Conservation (phyloP, 1,140 invertebrate species). For the Helicoverpa armigera region DNA sequence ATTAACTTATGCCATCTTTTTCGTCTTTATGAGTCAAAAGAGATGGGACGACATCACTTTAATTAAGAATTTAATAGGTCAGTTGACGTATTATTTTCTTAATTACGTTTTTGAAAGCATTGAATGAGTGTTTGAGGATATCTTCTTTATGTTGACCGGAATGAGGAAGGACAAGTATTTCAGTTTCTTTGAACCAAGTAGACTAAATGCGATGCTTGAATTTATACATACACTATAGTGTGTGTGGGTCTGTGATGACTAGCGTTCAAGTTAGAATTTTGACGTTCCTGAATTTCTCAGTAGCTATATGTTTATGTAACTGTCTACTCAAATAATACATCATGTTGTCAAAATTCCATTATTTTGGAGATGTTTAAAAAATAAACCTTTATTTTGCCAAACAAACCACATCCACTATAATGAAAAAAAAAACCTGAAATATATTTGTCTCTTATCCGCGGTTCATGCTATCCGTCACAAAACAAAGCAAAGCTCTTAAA, state of each 20-base stretch:
- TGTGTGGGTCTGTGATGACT: too few species aligned
- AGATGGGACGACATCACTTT: constrained; percentile 39
- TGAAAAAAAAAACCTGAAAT: neutral
- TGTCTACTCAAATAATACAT: too few species aligned
- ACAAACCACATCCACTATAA: neutral
- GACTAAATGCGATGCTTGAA: neutral
- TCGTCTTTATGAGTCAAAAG: constrained; percentile 34
- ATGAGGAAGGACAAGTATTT: neutral
- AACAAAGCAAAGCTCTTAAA: constrained; percentile 34
- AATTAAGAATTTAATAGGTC: constrained; percentile 49
- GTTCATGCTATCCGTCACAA: neutral
- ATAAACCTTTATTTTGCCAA: neutral
- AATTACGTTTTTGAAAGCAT: constrained; percentile 44
- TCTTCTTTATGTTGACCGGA: neutral
- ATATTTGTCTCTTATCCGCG: constrained; percentile 1
- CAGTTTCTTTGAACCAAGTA: neutral
- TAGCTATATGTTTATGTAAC: too few species aligned
- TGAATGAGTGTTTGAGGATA: constrained; percentile 21
- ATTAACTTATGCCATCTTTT: constrained; percentile 51
- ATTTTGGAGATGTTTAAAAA: too few species aligned
- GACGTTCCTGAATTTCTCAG: too few species aligned
- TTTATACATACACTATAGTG: too few species aligned
- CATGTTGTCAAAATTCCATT: too few species aligned
- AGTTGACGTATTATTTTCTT: constrained; percentile 45
- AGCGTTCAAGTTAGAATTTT: too few species aligned